phyloP scores from a whole-genome alignment of 2,888 invertebrate species.

The Amiota minor region DNA sequence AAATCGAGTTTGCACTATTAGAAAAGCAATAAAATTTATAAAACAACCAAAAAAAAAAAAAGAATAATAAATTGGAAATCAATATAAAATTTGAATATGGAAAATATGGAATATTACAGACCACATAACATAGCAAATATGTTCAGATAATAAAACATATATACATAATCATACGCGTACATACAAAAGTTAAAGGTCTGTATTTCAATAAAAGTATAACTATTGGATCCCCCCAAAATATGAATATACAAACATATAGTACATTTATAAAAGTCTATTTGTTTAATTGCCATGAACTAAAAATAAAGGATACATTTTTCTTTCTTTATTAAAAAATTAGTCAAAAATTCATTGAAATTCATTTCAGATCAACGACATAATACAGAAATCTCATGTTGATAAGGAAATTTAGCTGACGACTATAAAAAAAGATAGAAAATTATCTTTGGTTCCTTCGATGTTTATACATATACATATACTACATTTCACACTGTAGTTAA shows the following conservation, averaged over 20 bases:
- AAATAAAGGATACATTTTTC: background rate
- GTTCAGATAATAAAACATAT: too few species aligned
- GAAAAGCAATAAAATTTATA: slow-evolving; percentile 29
- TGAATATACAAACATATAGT: slow-evolving; percentile 25
- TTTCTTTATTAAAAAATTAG: background rate
- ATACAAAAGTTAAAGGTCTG: slow-evolving; percentile 16
- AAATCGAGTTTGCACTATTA: slow-evolving; percentile 43
- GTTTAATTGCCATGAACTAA: background rate
- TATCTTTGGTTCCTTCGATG: background rate
- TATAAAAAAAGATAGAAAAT: too few species aligned
- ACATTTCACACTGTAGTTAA: background rate
- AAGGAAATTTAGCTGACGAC: too few species aligned
- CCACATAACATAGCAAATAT: slow-evolving; percentile 17
- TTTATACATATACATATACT: too few species aligned
- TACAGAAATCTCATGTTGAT: background rate
- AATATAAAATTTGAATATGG: background rate
- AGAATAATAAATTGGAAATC: background rate
- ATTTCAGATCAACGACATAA: slow-evolving; percentile 1
- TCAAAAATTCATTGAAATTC: background rate
- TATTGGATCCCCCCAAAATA: slow-evolving; percentile 21
- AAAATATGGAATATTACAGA: too few species aligned
- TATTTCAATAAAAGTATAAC: background rate
- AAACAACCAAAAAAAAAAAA: background rate
- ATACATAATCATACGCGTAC: slow-evolving; percentile 31
- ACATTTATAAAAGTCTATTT: slow-evolving; percentile 15